phyloP scores from a whole-genome alignment of 2,797 vertebrate genomes.

The Chelidonichthys spinosus region DNA sequence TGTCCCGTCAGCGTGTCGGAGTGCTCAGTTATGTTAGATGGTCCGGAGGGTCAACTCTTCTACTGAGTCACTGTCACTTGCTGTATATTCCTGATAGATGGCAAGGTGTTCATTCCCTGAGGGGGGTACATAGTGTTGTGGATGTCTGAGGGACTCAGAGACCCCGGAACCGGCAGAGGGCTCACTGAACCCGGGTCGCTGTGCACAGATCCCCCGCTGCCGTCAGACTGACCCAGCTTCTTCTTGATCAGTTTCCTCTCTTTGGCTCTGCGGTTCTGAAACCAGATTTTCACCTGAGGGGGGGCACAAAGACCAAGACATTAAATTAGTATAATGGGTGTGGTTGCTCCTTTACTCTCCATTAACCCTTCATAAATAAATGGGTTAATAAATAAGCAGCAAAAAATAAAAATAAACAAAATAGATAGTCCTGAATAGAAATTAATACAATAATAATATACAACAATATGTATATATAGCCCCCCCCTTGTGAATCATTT shows the following conservation, averaged over 20 bases:
- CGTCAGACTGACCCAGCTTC: conserved; percentile 93
- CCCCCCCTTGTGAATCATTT: too few species aligned
- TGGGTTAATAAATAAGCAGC: not conserved
- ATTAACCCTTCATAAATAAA: not conserved
- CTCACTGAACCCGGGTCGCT: conserved; percentile 95
- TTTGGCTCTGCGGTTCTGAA: conserved; percentile 95
- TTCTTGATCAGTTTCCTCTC: conserved; percentile 96
- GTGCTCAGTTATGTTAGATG: conserved; percentile 84
- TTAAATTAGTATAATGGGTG: not conserved
- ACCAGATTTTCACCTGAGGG: conserved; percentile 95
- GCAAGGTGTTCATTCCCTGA: conserved; percentile 87
- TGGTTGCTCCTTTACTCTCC: not conserved
- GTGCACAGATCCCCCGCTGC: conserved; percentile 90
- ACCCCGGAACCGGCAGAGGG: conserved; percentile 87
- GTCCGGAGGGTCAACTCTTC: conserved; percentile 67
- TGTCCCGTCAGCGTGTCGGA: conserved; percentile 81
- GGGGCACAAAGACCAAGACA: not conserved
- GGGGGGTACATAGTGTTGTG: conserved; percentile 88
- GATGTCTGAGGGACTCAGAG: conserved; percentile 89
- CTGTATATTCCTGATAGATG: conserved; percentile 90
- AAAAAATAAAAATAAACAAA: not conserved
- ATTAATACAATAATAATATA: not conserved
- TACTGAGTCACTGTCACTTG: conserved; percentile 90
- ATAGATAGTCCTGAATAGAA: not conserved
- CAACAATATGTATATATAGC: too few species aligned